Conservation (phyloP, 2,888 invertebrate genomes). For the Leuctra nigra region DNA sequence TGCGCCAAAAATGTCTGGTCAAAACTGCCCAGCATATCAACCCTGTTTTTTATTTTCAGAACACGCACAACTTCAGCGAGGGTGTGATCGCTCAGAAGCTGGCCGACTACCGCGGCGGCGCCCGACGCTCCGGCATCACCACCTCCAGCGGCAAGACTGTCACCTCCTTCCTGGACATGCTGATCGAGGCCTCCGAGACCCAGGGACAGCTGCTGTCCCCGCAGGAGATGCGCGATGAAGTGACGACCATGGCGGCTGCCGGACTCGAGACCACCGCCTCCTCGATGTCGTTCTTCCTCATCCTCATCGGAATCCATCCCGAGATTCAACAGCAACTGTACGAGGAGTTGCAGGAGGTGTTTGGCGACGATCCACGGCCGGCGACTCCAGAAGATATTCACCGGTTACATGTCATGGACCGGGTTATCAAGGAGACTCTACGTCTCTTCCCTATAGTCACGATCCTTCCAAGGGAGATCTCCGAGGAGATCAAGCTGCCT, state of each 20-base stretch:
- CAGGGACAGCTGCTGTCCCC: neutral
- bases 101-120: neutral
- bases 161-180: neutral
- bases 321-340: constrained; percentile 22
- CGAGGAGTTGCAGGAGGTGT: constrained; percentile 9
- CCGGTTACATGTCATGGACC: constrained; percentile 28
- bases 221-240: constrained; percentile 27
- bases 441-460: constrained; percentile 28
- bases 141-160: neutral
- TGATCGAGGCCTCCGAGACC: neutral
- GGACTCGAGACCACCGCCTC: constrained; percentile 29
- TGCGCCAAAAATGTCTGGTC: too few species aligned
- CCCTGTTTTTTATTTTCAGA: too few species aligned
- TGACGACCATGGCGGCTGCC: constrained; percentile 28
- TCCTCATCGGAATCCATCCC: constrained; percentile 28
- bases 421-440: constrained; percentile 28
- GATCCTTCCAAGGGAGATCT: constrained; percentile 19
- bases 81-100: neutral
- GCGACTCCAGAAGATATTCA: constrained; percentile 26
- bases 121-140: neutral
- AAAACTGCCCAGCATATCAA: too few species aligned
- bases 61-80: neutral
- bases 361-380: constrained; percentile 23
- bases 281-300: constrained; percentile 19
- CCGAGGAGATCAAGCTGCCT: constrained; percentile 19